Evolutionary conservation across 2,888 invertebrate genomes (phyloP).

Genomic region (Miltochrista miniata): DNA sequence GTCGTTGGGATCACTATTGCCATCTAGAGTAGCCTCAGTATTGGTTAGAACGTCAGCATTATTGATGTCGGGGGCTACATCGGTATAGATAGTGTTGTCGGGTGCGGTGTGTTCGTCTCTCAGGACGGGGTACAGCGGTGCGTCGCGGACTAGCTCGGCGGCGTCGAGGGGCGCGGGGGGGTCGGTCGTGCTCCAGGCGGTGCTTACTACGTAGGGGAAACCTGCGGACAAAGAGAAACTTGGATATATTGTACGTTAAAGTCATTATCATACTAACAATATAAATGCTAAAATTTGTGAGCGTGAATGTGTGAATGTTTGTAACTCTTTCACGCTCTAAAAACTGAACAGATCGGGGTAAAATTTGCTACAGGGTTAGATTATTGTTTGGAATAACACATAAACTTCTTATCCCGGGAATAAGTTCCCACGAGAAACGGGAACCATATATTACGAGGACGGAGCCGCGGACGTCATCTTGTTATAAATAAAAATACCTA

Average conservation of each 20-base stretch:
- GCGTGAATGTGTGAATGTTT: too few species aligned
- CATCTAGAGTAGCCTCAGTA: background rate
- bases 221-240: slow-evolving; percentile 45
- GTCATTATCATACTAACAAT: background rate
- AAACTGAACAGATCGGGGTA: too few species aligned
- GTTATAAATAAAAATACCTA: too few species aligned
- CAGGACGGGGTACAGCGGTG: slow-evolving; percentile 62
- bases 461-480: too few species aligned
- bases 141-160: slow-evolving; percentile 64
- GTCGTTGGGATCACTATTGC: background rate
- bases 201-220: slow-evolving; percentile 41
- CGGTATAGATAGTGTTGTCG: background rate
- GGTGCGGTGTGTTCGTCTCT: slow-evolving; percentile 26
- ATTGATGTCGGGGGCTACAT: slow-evolving; percentile 1
- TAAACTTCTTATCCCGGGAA: too few species aligned
- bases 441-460: too few species aligned
- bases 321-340: too few species aligned
- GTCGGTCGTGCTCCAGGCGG: slow-evolving; percentile 61
- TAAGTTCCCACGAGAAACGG: too few species aligned
- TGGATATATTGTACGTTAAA: background rate
- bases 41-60: background rate
- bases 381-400: too few species aligned
- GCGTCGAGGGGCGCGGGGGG: slow-evolving; percentile 46
- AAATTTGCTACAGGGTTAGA: too few species aligned
- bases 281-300: background rate